Conservation (phyloP, 2,888 invertebrate genomes). For the Pharmacophagus antenor region DNA sequence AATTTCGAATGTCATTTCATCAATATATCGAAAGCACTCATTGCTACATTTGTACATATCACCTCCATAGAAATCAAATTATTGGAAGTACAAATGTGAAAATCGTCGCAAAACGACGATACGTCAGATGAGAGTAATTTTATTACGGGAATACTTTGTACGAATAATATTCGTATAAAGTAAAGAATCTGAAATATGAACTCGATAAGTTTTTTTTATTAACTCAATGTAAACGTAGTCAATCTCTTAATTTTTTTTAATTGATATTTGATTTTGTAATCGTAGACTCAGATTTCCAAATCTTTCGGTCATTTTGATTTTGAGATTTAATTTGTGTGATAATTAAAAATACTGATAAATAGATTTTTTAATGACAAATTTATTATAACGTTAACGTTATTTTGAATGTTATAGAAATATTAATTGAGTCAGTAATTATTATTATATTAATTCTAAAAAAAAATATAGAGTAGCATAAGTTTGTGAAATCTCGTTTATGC, state of each 20-base stretch:
- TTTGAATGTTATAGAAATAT: not conserved
- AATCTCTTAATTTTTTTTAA: no score
- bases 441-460: not conserved
- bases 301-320: no score
- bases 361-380: no score
- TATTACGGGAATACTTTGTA: not conserved
- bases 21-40: not conserved
- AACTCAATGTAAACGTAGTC: no score
- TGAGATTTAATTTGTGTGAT: no score
- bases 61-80: not conserved
- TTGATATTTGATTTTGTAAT: not conserved
- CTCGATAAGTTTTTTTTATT: no score
- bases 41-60: not conserved
- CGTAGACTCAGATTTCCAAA: no score
- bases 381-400: not conserved
- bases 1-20: not conserved
- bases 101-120: not conserved
- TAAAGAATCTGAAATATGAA: not conserved
- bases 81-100: not conserved
- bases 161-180: no score
- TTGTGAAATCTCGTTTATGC: slow-evolving; percentile 1
- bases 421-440: not conserved
- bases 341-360: no score
- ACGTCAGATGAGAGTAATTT: not conserved
- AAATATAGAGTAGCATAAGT: not conserved